Base-by-base conservation (phyloP, 2,797 vertebrate species). In the Gorsachius magnificus region DNA sequence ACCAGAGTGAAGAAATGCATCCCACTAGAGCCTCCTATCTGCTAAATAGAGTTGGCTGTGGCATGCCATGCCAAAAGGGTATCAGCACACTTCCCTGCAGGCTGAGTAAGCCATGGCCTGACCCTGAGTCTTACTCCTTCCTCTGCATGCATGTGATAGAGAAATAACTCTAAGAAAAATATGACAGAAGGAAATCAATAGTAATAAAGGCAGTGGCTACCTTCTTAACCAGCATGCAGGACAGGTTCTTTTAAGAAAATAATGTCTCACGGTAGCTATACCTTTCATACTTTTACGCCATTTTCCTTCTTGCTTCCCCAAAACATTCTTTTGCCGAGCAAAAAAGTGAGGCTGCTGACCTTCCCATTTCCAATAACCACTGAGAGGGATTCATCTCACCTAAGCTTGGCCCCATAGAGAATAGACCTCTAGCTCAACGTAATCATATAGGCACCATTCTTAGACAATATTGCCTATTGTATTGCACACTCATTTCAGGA, bases 261-360 rank as follows among this genome's bases (percentile, higher is more conserved):
- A 77, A 66, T 50, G 16, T 36, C 54, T 85, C 45, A 71, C 12
- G 15, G 70, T 66, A 66, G 11, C 21, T 58, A 51, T 41, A 41
- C 11, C 20, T 89, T 93, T 70, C 50, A 50, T 58, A 76, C 18
- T 84, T 79, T 91, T 36, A 76, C 61, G 21, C 6, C 31, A 64
- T 95, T 96, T 97, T 96, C 83, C 84, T 92, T 54, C 87, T 95
- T 87, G 22, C 77, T 97, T 96, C 78, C 82, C 80, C 69, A 65
- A 96, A 97, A 76, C 26, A 74, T 93, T 95, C 38, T 96, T 81
- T 95, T 93, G 41, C 86, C 46, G 36, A 77, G 68, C 28, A 76
- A 89, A 96, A 88, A 89, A 89, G 82, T 95, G 60, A 89, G 29
- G 31, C 36, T 91, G 36, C 79, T 95, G 87, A 95, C 68, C 86